Evolutionary conservation across 2,888 invertebrate genomes (phyloP).

Genomic region (Encarsia formosa): DNA sequence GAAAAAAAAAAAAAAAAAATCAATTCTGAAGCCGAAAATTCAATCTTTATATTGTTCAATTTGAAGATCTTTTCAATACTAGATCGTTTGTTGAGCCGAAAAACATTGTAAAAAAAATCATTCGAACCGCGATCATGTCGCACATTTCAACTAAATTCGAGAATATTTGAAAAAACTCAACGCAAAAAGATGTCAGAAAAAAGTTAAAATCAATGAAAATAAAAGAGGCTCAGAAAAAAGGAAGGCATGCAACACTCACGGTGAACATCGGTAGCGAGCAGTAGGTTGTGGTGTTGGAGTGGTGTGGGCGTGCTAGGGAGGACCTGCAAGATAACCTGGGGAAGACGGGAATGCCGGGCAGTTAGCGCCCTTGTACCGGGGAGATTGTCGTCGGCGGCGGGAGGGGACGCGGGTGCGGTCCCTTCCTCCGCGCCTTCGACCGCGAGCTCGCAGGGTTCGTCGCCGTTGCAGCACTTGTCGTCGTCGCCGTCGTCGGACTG

Average conservation of each 20-base stretch:
- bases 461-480: conserved; percentile 40
- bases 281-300: conserved; percentile 50
- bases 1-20: too few relatives aligned
- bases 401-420: conserved; percentile 49
- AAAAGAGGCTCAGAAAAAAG: conserved; percentile 31
- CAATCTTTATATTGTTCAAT: too few relatives aligned
- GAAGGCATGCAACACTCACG: conserved; percentile 50
- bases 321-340: conserved; percentile 75
- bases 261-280: conserved; percentile 50
- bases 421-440: conserved; percentile 36
- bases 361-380: conserved; percentile 42
- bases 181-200: conserved; percentile 1
- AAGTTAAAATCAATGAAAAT: conserved; percentile 13
- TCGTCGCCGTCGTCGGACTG: conserved; percentile 36
- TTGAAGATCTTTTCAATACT: too few relatives aligned
- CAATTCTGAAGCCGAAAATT: too few relatives aligned
- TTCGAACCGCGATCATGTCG: not conserved
- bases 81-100: too few relatives aligned
- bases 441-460: conserved; percentile 38
- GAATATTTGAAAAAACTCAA: not conserved
- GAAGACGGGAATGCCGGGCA: conserved; percentile 48
- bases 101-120: too few relatives aligned
- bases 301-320: conserved; percentile 56
- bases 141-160: not conserved
- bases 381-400: conserved; percentile 20